Base-by-base conservation (phyloP, 2,888 invertebrate species). In the Tipula helvola region DNA sequence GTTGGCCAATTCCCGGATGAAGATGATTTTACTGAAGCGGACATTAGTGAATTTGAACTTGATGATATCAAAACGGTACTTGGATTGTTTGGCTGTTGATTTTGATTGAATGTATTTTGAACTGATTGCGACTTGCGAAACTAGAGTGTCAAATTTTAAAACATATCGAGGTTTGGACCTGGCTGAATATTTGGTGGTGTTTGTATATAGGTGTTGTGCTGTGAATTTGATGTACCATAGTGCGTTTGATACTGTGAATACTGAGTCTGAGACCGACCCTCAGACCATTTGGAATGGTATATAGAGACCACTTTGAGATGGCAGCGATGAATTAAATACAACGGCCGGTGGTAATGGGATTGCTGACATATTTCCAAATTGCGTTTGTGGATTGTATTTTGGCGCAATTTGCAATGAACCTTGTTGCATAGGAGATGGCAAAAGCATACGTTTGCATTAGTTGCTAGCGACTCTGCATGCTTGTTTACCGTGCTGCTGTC, bases 51-150 rank as follows among this genome's bases (percentile, higher is more conserved):
- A 91, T 97, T 97, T 87, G 97, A 96, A 87, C 96, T 95, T 88
- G 97, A 96, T 57, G 97, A 96, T 88, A 97, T 97, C 89, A 97
- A 94, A 89, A 97, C 96, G 18, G 97, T 97, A 90, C 95, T 97
- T 86, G 96, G 97, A 91, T 96, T 97, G 90, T 94, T 96, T 88
- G 94, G 93, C 88, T 96, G 93, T 90, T 95, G 96, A 86, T 95
- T 95, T 90, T 96, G 96, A 18, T 95, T 96, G 90, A 95, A 96
- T 13, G 95, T 95, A 13, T 90, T 89, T 87, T 89, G 90, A 52
- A 89, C 89, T 39, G 94, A 94, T 83, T 94, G 94, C 28, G 94
- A 93, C 89, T 94, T 92, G 87, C 94, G 92, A 88, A 93, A 94
- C 89, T 94, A 94, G 13, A 93, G 93, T 86, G 93, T 91, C 88